These are phyloP conservation scores for Zoanthus sociatus DNA, from an alignment of 92 coral and sea anemone genomes.

Conservation along the genomic window DNA sequence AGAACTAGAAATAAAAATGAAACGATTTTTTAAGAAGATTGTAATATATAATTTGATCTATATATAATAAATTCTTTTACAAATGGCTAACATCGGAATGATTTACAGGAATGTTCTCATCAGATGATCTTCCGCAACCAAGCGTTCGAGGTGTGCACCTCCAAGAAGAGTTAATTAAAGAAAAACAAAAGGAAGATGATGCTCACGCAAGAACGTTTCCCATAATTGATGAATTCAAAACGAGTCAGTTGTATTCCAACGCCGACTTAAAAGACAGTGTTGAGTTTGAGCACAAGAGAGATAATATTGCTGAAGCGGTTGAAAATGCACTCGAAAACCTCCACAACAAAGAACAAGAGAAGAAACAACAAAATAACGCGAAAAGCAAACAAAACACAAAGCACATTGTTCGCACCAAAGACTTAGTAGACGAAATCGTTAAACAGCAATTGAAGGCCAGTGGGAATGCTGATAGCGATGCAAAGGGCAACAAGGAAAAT, in stretches of 20 bases:
- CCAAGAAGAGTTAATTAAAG: conserved; percentile 44
- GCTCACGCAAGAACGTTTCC: conserved; percentile 80
- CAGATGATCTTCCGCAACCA: conserved; percentile 49
- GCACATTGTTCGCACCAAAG: conserved; percentile 68
- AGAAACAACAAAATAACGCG: conserved; percentile 7
- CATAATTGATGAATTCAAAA: conserved; percentile 79
- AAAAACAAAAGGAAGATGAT: conserved; percentile 60
- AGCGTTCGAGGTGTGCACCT: conserved; percentile 32
- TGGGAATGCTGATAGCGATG: conserved; percentile 35
- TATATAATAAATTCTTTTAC: neutral
- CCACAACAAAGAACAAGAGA: conserved; percentile 68
- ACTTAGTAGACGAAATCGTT: conserved; percentile 80
- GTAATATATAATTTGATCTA: neutral
- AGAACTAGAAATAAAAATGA: no score
- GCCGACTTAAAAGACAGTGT: conserved; percentile 80
- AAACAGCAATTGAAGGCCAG: conserved; percentile 57
- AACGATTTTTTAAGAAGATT: neutral
- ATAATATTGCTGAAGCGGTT: conserved; percentile 75
- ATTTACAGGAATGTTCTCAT: conserved; percentile 37
- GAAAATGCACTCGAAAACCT: conserved; percentile 77
- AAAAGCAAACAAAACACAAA: conserved; percentile 34
- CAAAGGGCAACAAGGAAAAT: neutral
- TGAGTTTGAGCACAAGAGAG: conserved; percentile 71
- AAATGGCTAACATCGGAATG: neutral
- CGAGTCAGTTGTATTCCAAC: conserved; percentile 59